These are phyloP conservation scores for Lobophora halterata DNA, from an alignment of 2,888 invertebrate genomes.

Conservation along the genomic window DNA sequence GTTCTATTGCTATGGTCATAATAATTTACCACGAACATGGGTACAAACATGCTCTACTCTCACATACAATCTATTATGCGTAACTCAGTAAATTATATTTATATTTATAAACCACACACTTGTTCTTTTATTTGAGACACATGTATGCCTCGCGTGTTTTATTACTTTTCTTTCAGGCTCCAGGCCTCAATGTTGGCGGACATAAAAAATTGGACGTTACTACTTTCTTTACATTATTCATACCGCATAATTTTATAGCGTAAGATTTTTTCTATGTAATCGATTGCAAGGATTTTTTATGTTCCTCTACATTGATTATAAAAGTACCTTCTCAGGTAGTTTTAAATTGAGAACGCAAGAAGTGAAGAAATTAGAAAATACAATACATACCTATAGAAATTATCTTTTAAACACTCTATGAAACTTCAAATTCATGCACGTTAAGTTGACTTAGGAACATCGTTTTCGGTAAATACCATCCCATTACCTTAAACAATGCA, in stretches of 20 bases:
- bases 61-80: neutral
- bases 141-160: conserved; percentile 54
- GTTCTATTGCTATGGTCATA: no score
- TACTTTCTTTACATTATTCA: conserved; percentile 41
- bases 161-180: conserved; percentile 58
- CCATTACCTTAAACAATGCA: conserved; percentile 37
- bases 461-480: conserved; percentile 19
- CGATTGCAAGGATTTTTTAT: neutral
- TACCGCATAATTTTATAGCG: conserved; percentile 27
- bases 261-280: conserved; percentile 16
- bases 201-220: conserved; percentile 44
- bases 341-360: no score
- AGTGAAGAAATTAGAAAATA: no score
- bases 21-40: no score
- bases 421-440: neutral
- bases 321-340: no score
- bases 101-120: conserved; percentile 40
- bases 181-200: conserved; percentile 37
- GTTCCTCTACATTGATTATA: no score
- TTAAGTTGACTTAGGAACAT: neutral
- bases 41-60: neutral
- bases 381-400: no score
- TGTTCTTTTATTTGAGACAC: conserved; percentile 63
- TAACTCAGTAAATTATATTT: conserved; percentile 38
- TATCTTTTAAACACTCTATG: no score